Percentiles rank a stretch among this genome's conserved stretches.
Conservation (phyloP, 2,113 vertebrate genomes). For the Corapipo altera region DNA sequence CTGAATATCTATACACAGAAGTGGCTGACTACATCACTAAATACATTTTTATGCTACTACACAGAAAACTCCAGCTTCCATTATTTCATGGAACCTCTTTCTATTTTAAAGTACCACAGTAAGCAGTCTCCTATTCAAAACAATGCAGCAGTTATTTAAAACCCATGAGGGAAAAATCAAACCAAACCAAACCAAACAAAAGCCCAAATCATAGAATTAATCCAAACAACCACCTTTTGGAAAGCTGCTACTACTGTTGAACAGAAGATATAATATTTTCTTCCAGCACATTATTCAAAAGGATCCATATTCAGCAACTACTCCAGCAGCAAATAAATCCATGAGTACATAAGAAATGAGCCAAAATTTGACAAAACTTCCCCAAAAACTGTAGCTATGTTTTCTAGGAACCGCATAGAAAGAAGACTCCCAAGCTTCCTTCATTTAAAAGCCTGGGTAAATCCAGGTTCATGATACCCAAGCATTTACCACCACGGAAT, state of each 20-base stretch:
- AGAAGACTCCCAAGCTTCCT: no score
- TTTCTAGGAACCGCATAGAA: no score
- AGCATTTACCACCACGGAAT: no score
- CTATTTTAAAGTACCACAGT: slow-evolving; percentile 26
- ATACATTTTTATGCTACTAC: neutral
- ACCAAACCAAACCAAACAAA: neutral
- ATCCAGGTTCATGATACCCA: no score
- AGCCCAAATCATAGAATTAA: neutral
- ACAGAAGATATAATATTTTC: neutral
- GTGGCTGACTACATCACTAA: neutral
- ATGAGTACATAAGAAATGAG: neutral
- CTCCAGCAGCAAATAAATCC: neutral
- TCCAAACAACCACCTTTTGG: neutral
- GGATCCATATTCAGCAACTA: neutral
- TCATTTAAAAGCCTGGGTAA: no score
- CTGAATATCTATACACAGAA: neutral
- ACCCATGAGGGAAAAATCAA: neutral
- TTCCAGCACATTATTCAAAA: neutral
- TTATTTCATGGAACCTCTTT: neutral
- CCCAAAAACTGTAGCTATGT: no score
- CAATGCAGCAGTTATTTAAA: neutral
- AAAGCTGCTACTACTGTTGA: neutral
- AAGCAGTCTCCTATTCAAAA: neutral
- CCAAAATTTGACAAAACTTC: neutral
- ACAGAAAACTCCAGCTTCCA: neutral